Base-by-base conservation (phyloP, 2,888 invertebrate genomes). In the Callimorpha dominula region DNA sequence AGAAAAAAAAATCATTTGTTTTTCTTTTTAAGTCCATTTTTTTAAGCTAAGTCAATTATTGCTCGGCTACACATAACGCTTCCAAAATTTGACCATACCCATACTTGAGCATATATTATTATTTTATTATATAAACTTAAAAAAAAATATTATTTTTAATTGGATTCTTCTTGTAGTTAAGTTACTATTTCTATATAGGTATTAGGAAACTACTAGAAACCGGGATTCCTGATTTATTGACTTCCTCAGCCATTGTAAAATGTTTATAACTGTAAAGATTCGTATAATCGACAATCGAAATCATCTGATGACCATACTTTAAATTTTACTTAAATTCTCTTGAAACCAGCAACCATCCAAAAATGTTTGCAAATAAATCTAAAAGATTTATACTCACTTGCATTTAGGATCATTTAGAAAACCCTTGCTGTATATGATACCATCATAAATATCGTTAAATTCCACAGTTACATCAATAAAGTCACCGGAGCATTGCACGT, bases 351-450 rank as follows among this genome's bases (percentile, higher is more conserved):
- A 20, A n/a, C 5, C 60, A 31, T 14, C 60, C 60, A 60, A 31
- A 60, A 14, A 14, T 60, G 60, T 60, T 31, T 60, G 31, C 60
- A 60, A 60, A 31, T 14, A 14, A 57, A 20, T 31, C 6, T n/a
- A 60, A 60, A 31, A 60, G 20, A 11, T 20, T 57, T 57, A 60
- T 68, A 93, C 96, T 96, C 88, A 97, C 97, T 96, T 96, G 96
- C 97, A 97, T 81, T 96, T 96, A 17, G 97, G 96, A 88, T 97
- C 97, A 78, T 95, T 96, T 85, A 96, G 96, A 81, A 96, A 96
- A 17, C 97, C 97, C 87, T 97, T 97, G 87, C 97, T 97, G 94
- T 97, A 97, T 73, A 97, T 96, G 52, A 97, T 95, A 17, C 97
- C 97, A 82, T 97, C 96, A 83, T 96, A 97, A 0, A 96, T 94